Conservation (phyloP, 1,140 invertebrate genomes). For the Bathynomus jamesi region DNA sequence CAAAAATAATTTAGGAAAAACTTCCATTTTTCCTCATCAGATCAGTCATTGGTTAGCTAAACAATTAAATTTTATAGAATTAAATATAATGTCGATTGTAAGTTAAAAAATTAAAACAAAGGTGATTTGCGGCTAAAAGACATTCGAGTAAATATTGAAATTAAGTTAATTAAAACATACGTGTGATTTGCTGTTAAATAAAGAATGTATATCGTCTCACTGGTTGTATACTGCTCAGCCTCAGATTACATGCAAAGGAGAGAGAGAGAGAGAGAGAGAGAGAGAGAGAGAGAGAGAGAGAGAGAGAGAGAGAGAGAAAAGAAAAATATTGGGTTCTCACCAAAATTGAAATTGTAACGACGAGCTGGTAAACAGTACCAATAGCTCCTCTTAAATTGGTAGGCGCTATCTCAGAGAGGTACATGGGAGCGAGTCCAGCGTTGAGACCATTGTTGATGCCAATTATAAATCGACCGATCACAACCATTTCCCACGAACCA, state of each 20-base stretch:
- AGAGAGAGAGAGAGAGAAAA: no score
- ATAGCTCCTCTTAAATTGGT: constrained; percentile 68
- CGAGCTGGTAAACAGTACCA: constrained; percentile 77
- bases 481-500: constrained; percentile 62
- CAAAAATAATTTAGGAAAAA: no score
- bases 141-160: not conserved
- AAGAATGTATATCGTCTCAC: no score
- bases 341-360: constrained; percentile 81
- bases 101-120: not conserved
- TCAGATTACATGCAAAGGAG: no score
- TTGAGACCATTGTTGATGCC: constrained; percentile 76
- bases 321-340: constrained; percentile 10
- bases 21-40: no score
- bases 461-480: constrained; percentile 69
- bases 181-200: no score
- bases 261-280: no score
- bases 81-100: not conserved
- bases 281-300: no score
- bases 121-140: no score
- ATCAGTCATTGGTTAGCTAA: no score
- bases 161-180: no score
- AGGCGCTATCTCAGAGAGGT: constrained; percentile 78
- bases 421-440: constrained; percentile 78
- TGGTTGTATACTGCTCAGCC: no score
- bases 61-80: not conserved